Base-by-base conservation (phyloP, 1,140 invertebrate species). In the Microplitis mediator region DNA sequence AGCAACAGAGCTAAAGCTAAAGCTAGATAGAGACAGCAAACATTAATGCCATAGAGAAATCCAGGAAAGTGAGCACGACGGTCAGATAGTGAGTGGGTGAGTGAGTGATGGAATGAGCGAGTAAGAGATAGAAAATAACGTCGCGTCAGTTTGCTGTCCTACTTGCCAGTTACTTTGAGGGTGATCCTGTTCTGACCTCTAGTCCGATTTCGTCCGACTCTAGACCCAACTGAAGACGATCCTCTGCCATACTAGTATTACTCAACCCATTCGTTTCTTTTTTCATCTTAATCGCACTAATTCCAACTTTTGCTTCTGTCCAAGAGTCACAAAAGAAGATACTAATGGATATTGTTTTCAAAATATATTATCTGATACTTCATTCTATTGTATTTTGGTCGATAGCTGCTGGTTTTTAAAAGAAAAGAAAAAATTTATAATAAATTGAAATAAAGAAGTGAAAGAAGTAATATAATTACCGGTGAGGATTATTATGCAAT, bases 91-190 rank as follows among this genome's bases (percentile, higher is more conserved):
- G 31, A 9, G 35, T 39, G 39, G 39, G 11, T 39, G 39, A 39
- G 39, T 23, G 0, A 23, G 23, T 23, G 23, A 23, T 23, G 23
- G 58, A 62, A 35, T 16, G 51, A 58, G 23, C 6, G 70, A 58
- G 62, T 58, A 16, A 35, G 70, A 66, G 62, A 23, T 65, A 54
- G 32, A 71, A 63, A 31, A 39, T 35, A 66, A 5, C 9, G 36
- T 23, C 14, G 67, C 68, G 62, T 71, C 71, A 16, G 54, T 58
- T 60, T 65, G 56, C 58, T 51, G 58, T 75, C 39, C 69, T 72
- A 71, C 69, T 73, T 69, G 75, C 72, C 72, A 76, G 70, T 76
- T 76, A 74, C 75, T 76, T 76, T 74, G 75, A 76, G 70, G 58
- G 72, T 73, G 72, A 76, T 74, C 75, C 73, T 71, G 65, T 72